Evolutionary conservation across 1,140 invertebrate genomes (phyloP), one percentile per base, ranked within the genome.

Genomic region (Caerostris extrusa): DNA sequence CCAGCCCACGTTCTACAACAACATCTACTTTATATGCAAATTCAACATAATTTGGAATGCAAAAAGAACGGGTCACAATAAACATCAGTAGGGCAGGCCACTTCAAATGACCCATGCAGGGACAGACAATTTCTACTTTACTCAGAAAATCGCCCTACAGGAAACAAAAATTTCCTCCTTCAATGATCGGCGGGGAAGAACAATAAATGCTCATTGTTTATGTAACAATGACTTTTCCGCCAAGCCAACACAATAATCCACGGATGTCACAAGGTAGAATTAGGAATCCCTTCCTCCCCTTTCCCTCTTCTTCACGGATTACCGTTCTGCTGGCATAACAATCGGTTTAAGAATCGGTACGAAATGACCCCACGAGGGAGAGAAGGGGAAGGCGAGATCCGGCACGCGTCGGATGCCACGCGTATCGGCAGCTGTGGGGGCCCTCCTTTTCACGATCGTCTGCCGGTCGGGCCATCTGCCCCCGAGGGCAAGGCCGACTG

Each of bases 331-430:
- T 77, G 71, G 34, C 71, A 50, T 77, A 77, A 77, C 71, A 77
- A 77, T 77, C 71, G 71, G 71, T 77, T 77, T 77, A 77, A 77
- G 71, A 50, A 53, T 77, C 50, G 69, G 19, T 34, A 3, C 57
- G 57, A n/a, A 85, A 50, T 77, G 71, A 77, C 71, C 50, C 53
- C n/a, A 69, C 86, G 64, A 69, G 17, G 34, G 64, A 3, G 19
- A 14, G 34, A 7, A 17, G 19, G 34, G 69, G 8, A 53, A 34
- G 19, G 53, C 14, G 57, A 14, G 61, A 61, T 61, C 19, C 67
- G 90, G 81, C 81, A 85, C 90, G 90, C 81, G 90, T 67, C 90
- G 50, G 34, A 92, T 92, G 90, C 90, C 90, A 92, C 90, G 90
- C 90, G 90, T 60, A 92, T 85, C 60, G 90, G n/a, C 57, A 58